Evolutionary conservation across 2,888 invertebrate species (phyloP).

Genomic region (Melitaea athalia): DNA sequence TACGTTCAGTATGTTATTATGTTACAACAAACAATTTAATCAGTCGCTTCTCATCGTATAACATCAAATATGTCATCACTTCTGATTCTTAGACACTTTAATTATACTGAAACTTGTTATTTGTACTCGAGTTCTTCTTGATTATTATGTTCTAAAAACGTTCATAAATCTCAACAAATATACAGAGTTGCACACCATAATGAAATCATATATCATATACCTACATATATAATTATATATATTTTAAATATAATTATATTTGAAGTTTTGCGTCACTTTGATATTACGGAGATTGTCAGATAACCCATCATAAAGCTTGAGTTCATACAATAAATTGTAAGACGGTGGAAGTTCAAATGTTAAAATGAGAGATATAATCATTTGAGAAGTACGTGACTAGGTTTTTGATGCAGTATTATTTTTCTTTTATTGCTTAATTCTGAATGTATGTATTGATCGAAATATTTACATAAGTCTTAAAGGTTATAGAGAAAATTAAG

Average conservation of each 20-base stretch:
- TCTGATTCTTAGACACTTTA: neutral
- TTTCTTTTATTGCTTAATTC: neutral
- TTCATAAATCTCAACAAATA: neutral
- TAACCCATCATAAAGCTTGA: slow-evolving; percentile 14
- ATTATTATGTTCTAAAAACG: neutral
- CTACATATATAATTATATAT: slow-evolving; percentile 5
- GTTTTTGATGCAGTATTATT: neutral
- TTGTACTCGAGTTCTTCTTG: neutral
- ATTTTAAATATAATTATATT: slow-evolving; percentile 10
- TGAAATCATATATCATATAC: neutral
- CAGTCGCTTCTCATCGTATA: neutral
- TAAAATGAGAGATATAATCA: slow-evolving; percentile 5
- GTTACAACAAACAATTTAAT: neutral
- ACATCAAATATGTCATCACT: neutral
- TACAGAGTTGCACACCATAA: neutral
- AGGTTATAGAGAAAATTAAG: too few species aligned
- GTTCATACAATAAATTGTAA: slow-evolving; percentile 29
- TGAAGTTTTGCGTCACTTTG: neutral
- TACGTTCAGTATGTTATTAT: neutral
- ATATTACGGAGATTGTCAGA: slow-evolving; percentile 5
- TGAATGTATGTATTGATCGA: neutral
- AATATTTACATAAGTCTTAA: neutral
- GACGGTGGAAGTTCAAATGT: slow-evolving; percentile 22
- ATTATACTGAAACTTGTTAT: neutral
- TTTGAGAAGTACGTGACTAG: slow-evolving; percentile 12